Evolutionary conservation across 2,888 invertebrate species (phyloP), one percentile per base, ranked within the genome.

Genomic region (Lutraria lutraria): DNA sequence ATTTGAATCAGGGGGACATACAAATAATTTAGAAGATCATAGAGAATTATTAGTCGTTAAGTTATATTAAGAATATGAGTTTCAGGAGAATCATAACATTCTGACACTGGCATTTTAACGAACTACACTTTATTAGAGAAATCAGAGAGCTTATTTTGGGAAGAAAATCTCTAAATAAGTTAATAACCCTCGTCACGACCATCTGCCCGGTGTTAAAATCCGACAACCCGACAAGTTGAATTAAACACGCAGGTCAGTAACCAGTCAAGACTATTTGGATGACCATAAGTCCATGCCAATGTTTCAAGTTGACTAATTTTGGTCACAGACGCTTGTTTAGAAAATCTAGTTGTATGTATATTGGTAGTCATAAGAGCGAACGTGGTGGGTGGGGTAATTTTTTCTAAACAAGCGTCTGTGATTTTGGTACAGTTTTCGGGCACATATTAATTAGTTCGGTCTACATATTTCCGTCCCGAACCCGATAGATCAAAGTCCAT

Each of bases 101-200:
- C 63, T 68, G n/a, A 25, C n/a, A 68, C 63, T 25, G 63, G 25
- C 63, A 68, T 68, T 68, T 68, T 68, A 68, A 68, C 25, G 63
- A 68, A 68, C n/a, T 25, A 0, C n/a, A 25, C 0, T 25, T 25
- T 68, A 25, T 25, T 25, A 25, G 19, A 60, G n/a, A 21, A 68
- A 68, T 8, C 63, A 68, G 63, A n/a, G n/a, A 68, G 25, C 3
- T 43, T n/a, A 25, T 25, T 68, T 68, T 68, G 8, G 25, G 21
- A 4, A 19, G n/a, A 25, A 21, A 68, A 68, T 0, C 25, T n/a
- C 25, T 63, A 63, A 10, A n/a, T n/a, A 43, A 43, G 43, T 43
- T 43, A 43, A 63, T 63, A n/a, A 8, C 63, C 13, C 63, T 3
- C 63, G 1, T 12, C 63, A 68, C 56, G 56, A 12, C 56, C 56